Percentiles rank a stretch among this genome's conserved stretches.
phyloP scores from a whole-genome alignment of 2,797 vertebrate genomes.

The Mallotus villosus region DNA sequence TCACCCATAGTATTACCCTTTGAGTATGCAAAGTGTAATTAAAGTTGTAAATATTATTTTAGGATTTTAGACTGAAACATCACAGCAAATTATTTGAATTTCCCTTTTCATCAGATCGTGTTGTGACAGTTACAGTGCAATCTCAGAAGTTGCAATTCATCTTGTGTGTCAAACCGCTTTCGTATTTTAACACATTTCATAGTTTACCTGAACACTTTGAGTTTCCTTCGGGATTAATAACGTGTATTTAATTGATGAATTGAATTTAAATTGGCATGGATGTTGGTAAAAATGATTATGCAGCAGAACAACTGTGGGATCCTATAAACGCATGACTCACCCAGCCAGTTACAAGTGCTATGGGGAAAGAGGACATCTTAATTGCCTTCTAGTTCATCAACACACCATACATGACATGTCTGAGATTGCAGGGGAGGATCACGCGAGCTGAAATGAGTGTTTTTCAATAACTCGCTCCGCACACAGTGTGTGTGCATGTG shows the following conservation, averaged over 20 bases:
- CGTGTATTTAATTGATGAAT: no score
- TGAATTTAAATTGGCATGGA: background rate
- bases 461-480: constrained; percentile 12
- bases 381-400: constrained; percentile 15
- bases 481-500: background rate
- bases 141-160: constrained; percentile 6
- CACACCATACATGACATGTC: background rate
- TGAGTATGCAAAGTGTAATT: background rate
- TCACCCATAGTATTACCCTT: background rate
- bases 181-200: constrained; percentile 35
- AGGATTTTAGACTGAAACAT: background rate
- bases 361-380: constrained; percentile 24
- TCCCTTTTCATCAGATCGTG: no score
- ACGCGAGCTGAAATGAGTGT: background rate
- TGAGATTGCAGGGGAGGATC: constrained; percentile 10
- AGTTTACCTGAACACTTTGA: constrained; percentile 10
- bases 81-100: background rate
- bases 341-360: constrained; percentile 6
- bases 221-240: no score
- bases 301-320: constrained; percentile 12
- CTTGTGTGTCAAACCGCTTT: background rate
- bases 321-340: constrained; percentile 19
- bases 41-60: background rate
- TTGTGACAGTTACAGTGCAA: no score
- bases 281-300: background rate